These are phyloP conservation scores for Lasioglossum oenotherae DNA, from an alignment of 2,888 invertebrate species.

Conservation along the genomic window DNA sequence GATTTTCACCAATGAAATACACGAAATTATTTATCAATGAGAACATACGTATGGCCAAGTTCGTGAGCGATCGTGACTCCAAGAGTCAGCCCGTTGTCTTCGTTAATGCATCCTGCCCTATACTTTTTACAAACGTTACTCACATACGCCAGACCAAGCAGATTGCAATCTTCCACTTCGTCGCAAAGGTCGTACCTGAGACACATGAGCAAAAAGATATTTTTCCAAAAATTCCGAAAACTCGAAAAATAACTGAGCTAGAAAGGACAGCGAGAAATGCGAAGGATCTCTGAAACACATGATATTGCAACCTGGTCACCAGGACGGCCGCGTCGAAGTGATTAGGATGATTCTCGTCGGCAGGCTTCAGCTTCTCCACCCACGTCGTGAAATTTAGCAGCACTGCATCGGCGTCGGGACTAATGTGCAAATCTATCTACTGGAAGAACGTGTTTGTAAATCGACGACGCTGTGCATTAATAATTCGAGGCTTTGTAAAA, in stretches of 20 bases:
- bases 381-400: slow-evolving; percentile 88
- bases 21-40: neutral
- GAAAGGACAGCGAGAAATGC: neutral
- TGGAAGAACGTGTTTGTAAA: slow-evolving; percentile 28
- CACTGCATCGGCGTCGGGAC: slow-evolving; percentile 86
- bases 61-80: slow-evolving; percentile 96
- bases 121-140: slow-evolving; percentile 95
- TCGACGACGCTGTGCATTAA: neutral
- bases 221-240: neutral
- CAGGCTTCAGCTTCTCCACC: slow-evolving; percentile 89
- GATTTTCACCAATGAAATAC: neutral
- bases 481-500: neutral
- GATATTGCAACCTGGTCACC: slow-evolving; percentile 87
- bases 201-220: neutral
- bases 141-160: slow-evolving; percentile 95
- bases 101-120: slow-evolving; percentile 95
- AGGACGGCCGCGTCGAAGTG: slow-evolving; percentile 95
- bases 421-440: slow-evolving; percentile 85
- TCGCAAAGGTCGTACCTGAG: slow-evolving; percentile 76
- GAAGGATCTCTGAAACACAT: neutral
- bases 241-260: neutral
- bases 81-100: slow-evolving; percentile 94
- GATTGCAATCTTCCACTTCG: slow-evolving; percentile 85
- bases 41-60: slow-evolving; percentile 94
- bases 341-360: slow-evolving; percentile 91